phyloP scores from a whole-genome alignment of 2,888 invertebrate species.

The Ernsta delagoae region DNA sequence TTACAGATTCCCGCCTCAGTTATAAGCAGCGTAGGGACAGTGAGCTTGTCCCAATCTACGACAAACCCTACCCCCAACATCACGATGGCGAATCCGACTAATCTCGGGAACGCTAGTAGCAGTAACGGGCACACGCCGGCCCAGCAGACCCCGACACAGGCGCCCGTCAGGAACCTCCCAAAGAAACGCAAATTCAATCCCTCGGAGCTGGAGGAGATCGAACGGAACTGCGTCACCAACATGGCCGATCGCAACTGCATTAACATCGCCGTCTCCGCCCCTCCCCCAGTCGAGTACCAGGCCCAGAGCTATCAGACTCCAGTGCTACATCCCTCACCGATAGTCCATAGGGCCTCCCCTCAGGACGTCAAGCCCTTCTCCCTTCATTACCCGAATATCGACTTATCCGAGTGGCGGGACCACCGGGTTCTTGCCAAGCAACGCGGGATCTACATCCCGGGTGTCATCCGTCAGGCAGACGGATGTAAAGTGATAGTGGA shows the following conservation, averaged over 20 bases:
- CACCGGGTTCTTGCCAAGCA: slow-evolving; percentile 96
- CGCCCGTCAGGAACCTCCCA: slow-evolving; percentile 91
- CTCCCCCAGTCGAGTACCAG: slow-evolving; percentile 63
- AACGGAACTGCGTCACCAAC: slow-evolving; percentile 77
- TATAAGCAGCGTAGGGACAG: slow-evolving; percentile 85
- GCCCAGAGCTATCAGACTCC: slow-evolving; percentile 60
- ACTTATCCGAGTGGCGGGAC: slow-evolving; percentile 97
- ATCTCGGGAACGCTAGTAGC: slow-evolving; percentile 71
- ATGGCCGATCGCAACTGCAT: slow-evolving; percentile 50
- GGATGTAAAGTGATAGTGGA: slow-evolving; percentile 91
- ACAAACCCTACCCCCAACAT: slow-evolving; percentile 69
- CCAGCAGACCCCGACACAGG: slow-evolving; percentile 78
- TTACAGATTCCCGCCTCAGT: slow-evolving; percentile 85
- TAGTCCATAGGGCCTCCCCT: slow-evolving; percentile 80
- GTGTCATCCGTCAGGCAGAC: slow-evolving; percentile 91
- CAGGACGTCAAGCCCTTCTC: slow-evolving; percentile 79
- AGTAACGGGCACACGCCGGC: slow-evolving; percentile 57
- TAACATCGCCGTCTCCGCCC: slow-evolving; percentile 53
- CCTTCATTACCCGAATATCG: slow-evolving; percentile 87
- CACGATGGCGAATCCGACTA: slow-evolving; percentile 78
- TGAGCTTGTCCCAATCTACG: slow-evolving; percentile 78
- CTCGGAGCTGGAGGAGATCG: slow-evolving; percentile 90
- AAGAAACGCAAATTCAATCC: slow-evolving; percentile 96
- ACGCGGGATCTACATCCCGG: slow-evolving; percentile 93
- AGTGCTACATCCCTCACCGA: slow-evolving; percentile 68